These are phyloP conservation scores for Oreotragus oreotragus DNA, from an alignment of 2,113 vertebrate species.

Conservation along the genomic window DNA sequence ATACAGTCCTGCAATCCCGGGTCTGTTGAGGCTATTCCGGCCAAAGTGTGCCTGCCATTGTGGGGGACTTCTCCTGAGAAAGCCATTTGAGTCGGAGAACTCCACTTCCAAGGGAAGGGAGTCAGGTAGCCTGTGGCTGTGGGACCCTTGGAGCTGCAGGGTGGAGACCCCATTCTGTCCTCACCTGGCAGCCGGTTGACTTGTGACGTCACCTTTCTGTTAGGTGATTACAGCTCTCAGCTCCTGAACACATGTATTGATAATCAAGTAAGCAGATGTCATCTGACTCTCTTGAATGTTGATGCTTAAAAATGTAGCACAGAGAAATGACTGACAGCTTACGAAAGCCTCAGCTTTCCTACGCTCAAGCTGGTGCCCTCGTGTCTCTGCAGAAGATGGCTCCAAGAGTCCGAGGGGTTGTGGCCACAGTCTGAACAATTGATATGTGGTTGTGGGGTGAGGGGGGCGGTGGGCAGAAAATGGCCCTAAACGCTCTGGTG, in stretches of 20 bases:
- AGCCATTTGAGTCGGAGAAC: background rate
- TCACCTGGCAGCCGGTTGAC: background rate
- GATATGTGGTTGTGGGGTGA: fast-evolving
- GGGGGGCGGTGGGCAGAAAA: background rate
- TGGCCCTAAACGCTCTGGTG: background rate
- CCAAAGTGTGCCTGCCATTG: background rate
- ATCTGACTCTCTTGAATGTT: background rate
- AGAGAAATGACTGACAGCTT: background rate
- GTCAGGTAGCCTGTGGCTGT: background rate
- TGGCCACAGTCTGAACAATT: background rate
- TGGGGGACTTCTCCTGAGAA: background rate
- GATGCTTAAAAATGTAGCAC: background rate
- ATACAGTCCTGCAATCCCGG: background rate
- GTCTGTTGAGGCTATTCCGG: background rate
- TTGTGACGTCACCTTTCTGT: background rate
- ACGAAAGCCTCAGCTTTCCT: background rate
- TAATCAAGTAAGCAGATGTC: background rate
- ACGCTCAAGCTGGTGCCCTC: background rate
- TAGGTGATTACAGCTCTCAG: background rate
- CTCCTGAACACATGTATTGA: background rate
- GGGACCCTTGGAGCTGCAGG: background rate
- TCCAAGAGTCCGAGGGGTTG: background rate
- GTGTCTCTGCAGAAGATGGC: background rate
- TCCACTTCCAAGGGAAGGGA: background rate
- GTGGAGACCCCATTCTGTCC: background rate